These are phyloP conservation scores for Notothenia coriiceps DNA, from an alignment of 2,113 vertebrate genomes.

Conservation along the genomic window DNA sequence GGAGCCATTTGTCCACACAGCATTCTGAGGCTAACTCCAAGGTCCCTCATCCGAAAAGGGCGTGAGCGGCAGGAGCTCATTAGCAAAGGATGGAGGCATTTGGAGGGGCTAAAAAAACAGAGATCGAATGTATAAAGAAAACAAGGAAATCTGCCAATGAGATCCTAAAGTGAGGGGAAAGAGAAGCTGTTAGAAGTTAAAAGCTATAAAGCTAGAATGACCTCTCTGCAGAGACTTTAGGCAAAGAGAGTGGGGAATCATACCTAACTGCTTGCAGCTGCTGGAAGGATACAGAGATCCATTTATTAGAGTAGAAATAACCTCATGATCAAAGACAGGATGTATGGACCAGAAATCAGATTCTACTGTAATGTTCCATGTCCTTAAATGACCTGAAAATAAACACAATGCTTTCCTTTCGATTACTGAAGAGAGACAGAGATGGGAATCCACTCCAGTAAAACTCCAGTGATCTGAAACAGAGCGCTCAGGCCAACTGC, in stretches of 20 bases:
- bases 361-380: not conserved
- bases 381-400: not conserved
- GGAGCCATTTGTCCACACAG: slow-evolving; percentile 27
- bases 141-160: slow-evolving; percentile 1
- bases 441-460: not conserved
- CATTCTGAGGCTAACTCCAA: not conserved
- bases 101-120: not conserved
- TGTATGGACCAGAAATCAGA: not conserved
- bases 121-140: not conserved
- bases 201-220: slow-evolving; percentile 12
- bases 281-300: not conserved
- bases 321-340: slow-evolving; percentile 23
- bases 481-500: not conserved
- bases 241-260: not conserved
- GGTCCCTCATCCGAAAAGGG: not conserved
- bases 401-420: not conserved
- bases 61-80: slow-evolving; percentile 1
- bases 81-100: slow-evolving; percentile 1
- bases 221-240: not conserved
- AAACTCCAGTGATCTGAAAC: slow-evolving; percentile 2
- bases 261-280: slow-evolving; percentile 26
- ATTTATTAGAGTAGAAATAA: slow-evolving; percentile 2
- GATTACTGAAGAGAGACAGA: not conserved
- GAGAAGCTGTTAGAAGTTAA: slow-evolving; percentile 1
- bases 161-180: slow-evolving; percentile 2